Evolutionary conservation across 1,140 invertebrate species (phyloP), one percentile per base, ranked within the genome.

Genomic region (Chironomus tepperi): DNA sequence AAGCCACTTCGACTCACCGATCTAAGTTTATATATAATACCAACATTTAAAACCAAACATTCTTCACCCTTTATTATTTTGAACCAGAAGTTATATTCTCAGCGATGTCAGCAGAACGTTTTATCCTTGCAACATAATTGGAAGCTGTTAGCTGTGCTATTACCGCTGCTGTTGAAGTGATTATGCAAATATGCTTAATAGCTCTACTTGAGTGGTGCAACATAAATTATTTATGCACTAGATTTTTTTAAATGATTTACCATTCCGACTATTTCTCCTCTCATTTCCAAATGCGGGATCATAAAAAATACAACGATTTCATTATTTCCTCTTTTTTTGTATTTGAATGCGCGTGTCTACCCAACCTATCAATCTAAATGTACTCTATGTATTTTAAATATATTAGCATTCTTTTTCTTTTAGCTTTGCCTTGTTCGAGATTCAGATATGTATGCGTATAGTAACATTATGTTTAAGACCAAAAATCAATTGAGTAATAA

Each of bases 401-500:
- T 34, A 34, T 34, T 34, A 34, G 5, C 24, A 34, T 34, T 34
- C 24, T 34, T 34, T 34, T 34, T 34, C 24, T 34, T 34, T 34
- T 5, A 34, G 5, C 24, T 34, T n/a, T 34, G 24, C 24, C 5
- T 34, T 34, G 24, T 5, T 34, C 2, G 24, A 34, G 24, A 34
- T 34, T 2, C 24, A 34, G 24, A 34, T 5, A 5, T 34, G n/a
- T 57, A n/a, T 57, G 47, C 47, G 12, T n/a, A 57, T 57, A 15
- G 12, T 15, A 57, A 57, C n/a, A 57, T 1, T 15, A 5, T 57
- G 8, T 57, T 57, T n/a, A 57, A 57, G 47, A 12, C 47, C 47
- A 57, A 57, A 34, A 57, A 57, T 57, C 47, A 57, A 57, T 57
- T 57, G 47, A 57, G 47, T n/a, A 57, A 57, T 57, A 57, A 57